Evolutionary conservation across 2,113 vertebrate species (phyloP).

Genomic region (Dendrocopos noguchii): DNA sequence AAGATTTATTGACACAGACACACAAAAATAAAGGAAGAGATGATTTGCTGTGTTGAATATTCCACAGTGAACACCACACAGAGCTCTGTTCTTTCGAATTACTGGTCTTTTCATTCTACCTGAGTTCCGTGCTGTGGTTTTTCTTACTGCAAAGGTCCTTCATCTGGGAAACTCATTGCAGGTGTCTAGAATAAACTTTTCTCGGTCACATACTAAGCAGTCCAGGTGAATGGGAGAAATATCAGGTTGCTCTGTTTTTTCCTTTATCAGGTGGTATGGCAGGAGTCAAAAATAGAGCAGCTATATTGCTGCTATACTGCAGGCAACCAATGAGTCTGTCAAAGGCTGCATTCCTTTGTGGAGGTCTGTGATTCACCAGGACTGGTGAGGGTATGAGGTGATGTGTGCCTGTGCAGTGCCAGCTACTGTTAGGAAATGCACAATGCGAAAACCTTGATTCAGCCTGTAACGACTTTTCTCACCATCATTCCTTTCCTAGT

Average conservation of each 20-base stretch:
- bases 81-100: neutral
- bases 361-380: neutral
- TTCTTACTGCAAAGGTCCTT: neutral
- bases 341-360: neutral
- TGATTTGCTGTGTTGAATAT: neutral
- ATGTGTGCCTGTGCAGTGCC: neutral
- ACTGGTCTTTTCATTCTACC: neutral
- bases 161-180: neutral
- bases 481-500: conserved; percentile 37
- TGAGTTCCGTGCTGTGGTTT: neutral
- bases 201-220: neutral
- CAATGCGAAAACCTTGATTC: conserved; percentile 7
- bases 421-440: conserved; percentile 20
- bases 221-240: neutral
- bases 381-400: neutral
- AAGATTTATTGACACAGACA: neutral
- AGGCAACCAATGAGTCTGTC: neutral
- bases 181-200: neutral
- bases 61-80: neutral
- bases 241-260: neutral
- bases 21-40: neutral
- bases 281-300: neutral
- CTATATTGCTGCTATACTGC: neutral
- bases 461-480: conserved; percentile 21
- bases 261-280: neutral